phyloP scores from a whole-genome alignment of 92 coral and sea anemone species.

The Parazoanthus swiftii region DNA sequence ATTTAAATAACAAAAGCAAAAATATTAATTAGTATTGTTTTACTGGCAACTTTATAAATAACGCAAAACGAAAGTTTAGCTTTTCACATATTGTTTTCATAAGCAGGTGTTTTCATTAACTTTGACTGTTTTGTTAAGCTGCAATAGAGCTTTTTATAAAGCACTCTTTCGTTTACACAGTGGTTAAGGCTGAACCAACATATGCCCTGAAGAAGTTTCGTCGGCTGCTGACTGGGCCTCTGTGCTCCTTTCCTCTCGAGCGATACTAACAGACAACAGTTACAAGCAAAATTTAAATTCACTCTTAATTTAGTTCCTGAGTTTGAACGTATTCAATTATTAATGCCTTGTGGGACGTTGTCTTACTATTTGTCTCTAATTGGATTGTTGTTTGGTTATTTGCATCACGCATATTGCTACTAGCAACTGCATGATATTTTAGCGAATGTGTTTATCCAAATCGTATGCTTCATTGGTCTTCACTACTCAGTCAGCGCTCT shows the following conservation, averaged over 20 bases:
- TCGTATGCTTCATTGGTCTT: background rate
- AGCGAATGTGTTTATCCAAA: background rate
- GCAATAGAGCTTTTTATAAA: background rate
- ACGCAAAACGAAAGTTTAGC: background rate
- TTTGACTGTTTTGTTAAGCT: background rate
- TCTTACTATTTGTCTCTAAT: background rate
- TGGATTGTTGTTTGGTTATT: background rate
- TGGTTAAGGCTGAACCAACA: background rate
- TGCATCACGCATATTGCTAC: slow-evolving; percentile 3
- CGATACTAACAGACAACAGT: background rate
- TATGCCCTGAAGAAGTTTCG: background rate
- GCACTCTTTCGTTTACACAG: background rate
- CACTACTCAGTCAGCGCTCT: background rate
- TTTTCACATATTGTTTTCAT: background rate
- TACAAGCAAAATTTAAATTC: background rate
- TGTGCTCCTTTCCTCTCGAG: background rate
- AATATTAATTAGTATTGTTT: no score
- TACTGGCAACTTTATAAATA: background rate
- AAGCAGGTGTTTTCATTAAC: background rate
- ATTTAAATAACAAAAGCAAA: no score
- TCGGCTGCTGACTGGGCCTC: background rate
- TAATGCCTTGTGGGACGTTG: background rate
- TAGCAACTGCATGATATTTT: background rate
- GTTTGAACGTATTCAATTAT: background rate
- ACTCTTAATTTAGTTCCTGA: background rate